Conservation (phyloP, 2,888 invertebrate genomes). For the Homarus gammarus region DNA sequence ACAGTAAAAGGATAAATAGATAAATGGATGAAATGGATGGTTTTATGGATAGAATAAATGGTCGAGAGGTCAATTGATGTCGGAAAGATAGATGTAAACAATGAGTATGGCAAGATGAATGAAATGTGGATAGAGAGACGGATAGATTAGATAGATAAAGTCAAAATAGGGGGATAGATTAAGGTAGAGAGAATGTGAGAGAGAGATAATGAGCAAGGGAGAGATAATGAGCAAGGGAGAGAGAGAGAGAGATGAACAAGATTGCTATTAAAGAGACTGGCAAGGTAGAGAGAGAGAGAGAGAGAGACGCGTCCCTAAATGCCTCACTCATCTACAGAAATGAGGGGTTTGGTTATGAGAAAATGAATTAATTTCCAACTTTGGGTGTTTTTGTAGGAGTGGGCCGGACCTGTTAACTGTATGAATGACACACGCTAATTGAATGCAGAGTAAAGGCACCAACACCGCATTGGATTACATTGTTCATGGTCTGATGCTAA, state of each 20-base stretch:
- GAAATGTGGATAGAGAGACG: not conserved
- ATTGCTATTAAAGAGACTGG: not conserved
- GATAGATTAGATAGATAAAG: not conserved
- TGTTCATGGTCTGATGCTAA: not conserved
- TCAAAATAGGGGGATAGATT: not conserved
- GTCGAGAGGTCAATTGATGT: too few species aligned
- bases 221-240: not conserved
- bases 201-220: not conserved
- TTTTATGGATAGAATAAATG: too few species aligned
- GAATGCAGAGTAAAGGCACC: conserved; percentile 24
- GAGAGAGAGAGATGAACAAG: conserved; percentile 5
- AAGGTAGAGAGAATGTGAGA: not conserved
- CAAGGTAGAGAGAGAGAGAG: too few species aligned
- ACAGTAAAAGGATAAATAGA: not conserved
- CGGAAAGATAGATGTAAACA: too few species aligned
- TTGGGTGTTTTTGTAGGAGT: conserved; percentile 23
- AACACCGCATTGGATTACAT: not conserved
- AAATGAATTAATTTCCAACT: conserved; percentile 38
- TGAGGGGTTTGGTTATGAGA: conserved; percentile 9
- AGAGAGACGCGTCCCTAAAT: not conserved
- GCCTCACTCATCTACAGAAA: not conserved
- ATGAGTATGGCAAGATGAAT: too few species aligned
- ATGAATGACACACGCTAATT: conserved; percentile 46
- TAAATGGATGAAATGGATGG: too few species aligned
- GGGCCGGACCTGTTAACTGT: conserved; percentile 22